Base-by-base conservation (phyloP, 1,140 invertebrate genomes). In the Triops longicaudatus region DNA sequence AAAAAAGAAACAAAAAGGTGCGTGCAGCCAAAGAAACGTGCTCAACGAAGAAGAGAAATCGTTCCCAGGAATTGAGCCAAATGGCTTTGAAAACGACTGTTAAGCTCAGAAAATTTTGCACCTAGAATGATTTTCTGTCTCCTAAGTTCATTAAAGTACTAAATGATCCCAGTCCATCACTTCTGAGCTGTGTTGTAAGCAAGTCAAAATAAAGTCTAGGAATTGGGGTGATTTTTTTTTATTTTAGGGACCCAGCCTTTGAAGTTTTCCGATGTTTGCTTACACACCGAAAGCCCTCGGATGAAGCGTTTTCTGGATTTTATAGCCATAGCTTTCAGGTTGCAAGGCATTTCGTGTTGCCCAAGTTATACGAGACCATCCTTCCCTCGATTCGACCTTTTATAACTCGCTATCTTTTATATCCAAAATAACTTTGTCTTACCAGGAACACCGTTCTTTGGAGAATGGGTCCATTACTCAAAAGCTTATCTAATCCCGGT, bases 241-340 rank as follows among this genome's bases (percentile, higher is more conserved):
- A 4, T 37, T 22, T 17, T 37, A 4, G 2, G 31, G 31, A 7
- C 31, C 14, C 17, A 3, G 50, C 17, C 50, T 22, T 63, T 22
- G 50, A 63, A n/a, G 50, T 63, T 63, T 63, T 63, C 50, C 50
- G 50, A 10, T 63, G n/a, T 63, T 63, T 63, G 50, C 50, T 22
- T 63, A 63, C 50, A 63, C 7, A 63, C 17, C 10, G 14, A 63
- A 63, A 22, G 17, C 14, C 50, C 14, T 17, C 6, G 22, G 17
- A 63, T n/a, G 50, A 63, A 22, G 31, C 31, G 31, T 37, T 14
- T 63, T 17, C 50, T n/a, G 6, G 50, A 17, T 63, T 63, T 22
- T 63, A 22, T 63, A 63, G 50, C 3, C 50, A 3, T n/a, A 63
- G 0, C 50, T 63, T 37, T 7, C 31, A 37, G 2, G 31, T 37